Conservation (phyloP, 2,888 invertebrate genomes). For the Agrypnus murinus region DNA sequence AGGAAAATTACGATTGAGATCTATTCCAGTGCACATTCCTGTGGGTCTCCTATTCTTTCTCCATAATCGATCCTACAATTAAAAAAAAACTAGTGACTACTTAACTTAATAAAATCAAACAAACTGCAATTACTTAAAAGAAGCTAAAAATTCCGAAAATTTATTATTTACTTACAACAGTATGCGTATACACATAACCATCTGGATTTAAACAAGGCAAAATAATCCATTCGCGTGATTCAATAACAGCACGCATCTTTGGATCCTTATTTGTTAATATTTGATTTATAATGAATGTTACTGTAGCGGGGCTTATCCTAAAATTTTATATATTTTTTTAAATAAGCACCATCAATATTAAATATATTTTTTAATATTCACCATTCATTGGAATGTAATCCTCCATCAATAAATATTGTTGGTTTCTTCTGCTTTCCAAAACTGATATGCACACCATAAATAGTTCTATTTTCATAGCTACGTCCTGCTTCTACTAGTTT, state of each 20-base stretch:
- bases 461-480: constrained; percentile 76
- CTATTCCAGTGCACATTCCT: constrained; percentile 76
- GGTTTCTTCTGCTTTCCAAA: constrained; percentile 71
- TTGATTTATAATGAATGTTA: constrained; percentile 77
- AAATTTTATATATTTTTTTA: background rate
- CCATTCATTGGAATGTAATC: constrained; percentile 71
- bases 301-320: constrained; percentile 66
- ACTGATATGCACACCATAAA: constrained; percentile 74
- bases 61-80: constrained; percentile 77
- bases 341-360: background rate
- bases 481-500: constrained; percentile 74
- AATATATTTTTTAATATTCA: constrained; percentile 43
- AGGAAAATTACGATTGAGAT: constrained; percentile 86
- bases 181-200: constrained; percentile 80
- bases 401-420: constrained; percentile 79
- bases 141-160: too few species aligned
- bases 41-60: constrained; percentile 77
- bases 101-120: too few species aligned
- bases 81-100: too few species aligned
- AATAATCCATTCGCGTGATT: constrained; percentile 83
- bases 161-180: constrained; percentile 76
- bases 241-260: constrained; percentile 75
- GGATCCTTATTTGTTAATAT: constrained; percentile 77
- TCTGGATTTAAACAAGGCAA: constrained; percentile 84
- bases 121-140: too few species aligned